Base-by-base conservation (phyloP, 2,113 vertebrate genomes). In the Takifugu bimaculatus region DNA sequence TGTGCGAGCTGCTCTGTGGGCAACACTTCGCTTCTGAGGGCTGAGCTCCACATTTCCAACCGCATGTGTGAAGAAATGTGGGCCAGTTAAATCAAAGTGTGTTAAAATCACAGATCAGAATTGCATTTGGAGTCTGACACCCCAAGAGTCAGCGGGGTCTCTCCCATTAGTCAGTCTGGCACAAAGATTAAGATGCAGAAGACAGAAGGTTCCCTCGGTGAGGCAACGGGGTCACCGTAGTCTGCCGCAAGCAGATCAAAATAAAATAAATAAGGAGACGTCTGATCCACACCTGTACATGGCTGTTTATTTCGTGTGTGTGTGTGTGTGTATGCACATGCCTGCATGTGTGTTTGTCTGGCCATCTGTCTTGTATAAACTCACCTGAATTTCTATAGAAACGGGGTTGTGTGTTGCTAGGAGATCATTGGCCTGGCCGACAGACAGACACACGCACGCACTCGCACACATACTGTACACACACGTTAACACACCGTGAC, bases 361-460 rank as follows among this genome's bases (percentile, higher is more conserved):
- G 29, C 79, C 81, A 84, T 84, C 81, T 86, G 84, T 79, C 68
- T 70, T 68, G 68, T 77, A 59, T 45, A 81, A 72, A 59, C 53
- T 78, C 72, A 84, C 81, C 72, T 76, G 51, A 15, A 55, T 57
- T 49, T 57, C 65, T 50, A 59, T 56, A 69, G 77, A 80, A 78
- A 67, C 72, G 5, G 10, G 53, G 42, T 44, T 71, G 43, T 45
- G 55, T 45, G 83, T 85, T 87, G 85, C 85, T 77, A 75, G 71
- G 85, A 50, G 73, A 85, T 57, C 60, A 74, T 64, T 47, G 73
- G 60, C 58, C 58, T 26, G 11, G 43, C 42, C 45, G 14, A 2
- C 45, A 48, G 13, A 48, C 44, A 13, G 3, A 13, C 44, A 13
- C 44, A 45, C 44, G 11, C 44, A 45, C 44, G 11, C 12, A 45